Evolutionary conservation across 1,140 invertebrate genomes (phyloP).

Genomic region (Polyergus mexicanus): DNA sequence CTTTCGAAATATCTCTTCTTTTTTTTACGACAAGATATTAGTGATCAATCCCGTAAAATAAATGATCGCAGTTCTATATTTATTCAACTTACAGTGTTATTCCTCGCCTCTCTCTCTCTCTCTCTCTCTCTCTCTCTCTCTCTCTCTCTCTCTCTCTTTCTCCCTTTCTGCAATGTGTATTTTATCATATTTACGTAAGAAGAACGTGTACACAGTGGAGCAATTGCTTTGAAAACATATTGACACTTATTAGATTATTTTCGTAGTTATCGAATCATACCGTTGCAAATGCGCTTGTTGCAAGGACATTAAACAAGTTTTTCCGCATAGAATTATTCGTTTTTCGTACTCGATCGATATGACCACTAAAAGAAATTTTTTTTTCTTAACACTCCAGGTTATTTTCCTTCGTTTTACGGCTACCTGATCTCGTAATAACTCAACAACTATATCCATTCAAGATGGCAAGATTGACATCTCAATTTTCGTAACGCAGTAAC

Average conservation of each 20-base stretch:
- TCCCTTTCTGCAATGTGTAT: background rate
- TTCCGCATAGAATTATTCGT: background rate
- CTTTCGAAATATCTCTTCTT: background rate
- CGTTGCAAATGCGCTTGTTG: background rate
- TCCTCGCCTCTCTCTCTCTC: background rate
- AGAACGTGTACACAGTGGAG: background rate
- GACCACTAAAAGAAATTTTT: slow-evolving; percentile 41
- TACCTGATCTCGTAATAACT: slow-evolving; percentile 52
- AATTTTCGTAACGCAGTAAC: background rate
- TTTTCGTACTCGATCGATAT: slow-evolving; percentile 28
- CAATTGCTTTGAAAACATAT: background rate
- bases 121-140: background rate
- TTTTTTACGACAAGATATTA: background rate
- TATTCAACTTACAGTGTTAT: background rate
- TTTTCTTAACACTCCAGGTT: slow-evolving; percentile 25
- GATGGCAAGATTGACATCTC: background rate
- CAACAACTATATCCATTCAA: slow-evolving; percentile 32
- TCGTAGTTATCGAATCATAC: background rate
- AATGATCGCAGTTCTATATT: background rate
- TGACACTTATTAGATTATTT: slow-evolving; percentile 12
- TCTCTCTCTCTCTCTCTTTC: too few species aligned
- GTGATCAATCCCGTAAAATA: background rate
- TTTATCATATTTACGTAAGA: background rate
- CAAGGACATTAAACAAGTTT: background rate
- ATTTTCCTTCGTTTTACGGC: slow-evolving; percentile 54